These are phyloP conservation scores for Poecilus cupreus DNA, from an alignment of 2,888 invertebrate genomes.

Conservation along the genomic window DNA sequence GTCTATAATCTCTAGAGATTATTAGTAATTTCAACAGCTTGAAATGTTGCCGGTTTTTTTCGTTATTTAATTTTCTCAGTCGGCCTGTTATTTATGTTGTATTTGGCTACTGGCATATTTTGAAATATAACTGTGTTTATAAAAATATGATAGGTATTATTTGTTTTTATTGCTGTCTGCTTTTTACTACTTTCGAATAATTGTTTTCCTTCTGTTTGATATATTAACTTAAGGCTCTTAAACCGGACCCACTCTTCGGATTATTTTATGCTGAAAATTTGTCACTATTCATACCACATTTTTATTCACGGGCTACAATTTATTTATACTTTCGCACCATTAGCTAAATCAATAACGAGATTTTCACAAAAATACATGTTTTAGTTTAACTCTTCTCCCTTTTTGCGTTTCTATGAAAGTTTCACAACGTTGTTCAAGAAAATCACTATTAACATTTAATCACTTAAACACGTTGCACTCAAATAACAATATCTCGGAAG, in stretches of 20 bases:
- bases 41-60: slow-evolving; percentile 44
- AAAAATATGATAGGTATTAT: slow-evolving; percentile 36
- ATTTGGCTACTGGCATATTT: slow-evolving; percentile 46
- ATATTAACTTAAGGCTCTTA: slow-evolving; percentile 28
- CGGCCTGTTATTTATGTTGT: slow-evolving; percentile 36
- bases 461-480: too few species aligned
- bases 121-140: slow-evolving; percentile 43
- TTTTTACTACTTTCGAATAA: slow-evolving; percentile 30
- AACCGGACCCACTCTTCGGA: background rate
- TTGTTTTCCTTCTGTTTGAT: slow-evolving; percentile 29
- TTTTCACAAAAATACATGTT: too few species aligned
- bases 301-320: too few species aligned
- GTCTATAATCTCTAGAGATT: slow-evolving; percentile 32
- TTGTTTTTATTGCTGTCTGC: slow-evolving; percentile 42
- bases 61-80: slow-evolving; percentile 42
- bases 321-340: too few species aligned
- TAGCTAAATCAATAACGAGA: too few species aligned
- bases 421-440: too few species aligned
- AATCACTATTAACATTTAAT: too few species aligned
- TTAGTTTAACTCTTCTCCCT: too few species aligned
- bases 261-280: slow-evolving; percentile 9
- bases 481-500: too few species aligned
- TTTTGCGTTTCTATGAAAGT: too few species aligned
- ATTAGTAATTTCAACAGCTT: slow-evolving; percentile 52
- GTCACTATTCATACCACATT: background rate